Base-by-base conservation (phyloP, 2,888 invertebrate species). In the Muschampia plurimacula region DNA sequence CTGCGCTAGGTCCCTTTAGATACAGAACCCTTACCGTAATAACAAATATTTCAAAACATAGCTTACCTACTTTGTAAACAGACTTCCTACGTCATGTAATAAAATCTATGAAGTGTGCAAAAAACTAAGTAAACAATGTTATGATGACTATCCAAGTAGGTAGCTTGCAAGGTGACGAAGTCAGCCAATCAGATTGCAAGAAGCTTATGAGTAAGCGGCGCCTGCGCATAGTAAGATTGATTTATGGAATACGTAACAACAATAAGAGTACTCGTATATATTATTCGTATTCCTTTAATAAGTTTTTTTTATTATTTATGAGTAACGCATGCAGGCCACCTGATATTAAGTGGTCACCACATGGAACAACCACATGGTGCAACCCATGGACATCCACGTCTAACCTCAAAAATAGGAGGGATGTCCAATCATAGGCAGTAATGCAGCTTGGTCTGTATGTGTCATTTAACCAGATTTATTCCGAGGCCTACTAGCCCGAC, bases 101-200 rank as follows among this genome's bases (percentile, higher is more conserved):
- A 69, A 69, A 63, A 55, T 69, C 39, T 69, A 39, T 63, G 41
- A 69, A 41, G 62, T 69, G 63, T 63, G 62, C 69, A 63, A 69
- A 69, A 63, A 69, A 49, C 44, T 62, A 60, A 62, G 44, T 69
- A 69, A 69, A 69, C 69, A 69, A 69, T 49, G 36, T 7, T 36
- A 36, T 67, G n/a, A 22, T 67, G 28, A 8, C 44, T 36, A 41
- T 49, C 2, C 10, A 36, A 49, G 69, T 69, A 62, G 49, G 60
- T 13, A 12, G 60, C 32, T 32, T 62, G 67, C 62, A 77, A 77
- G 74, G 77, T 73, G 77, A 76, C 74, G 72, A 15, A 22, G 69
- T 62, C 69, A 52, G 70, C 77, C 76, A 77, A 77, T 77, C 71
- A 65, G 67, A 39, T 62, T n/a, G 22, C 9, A 12, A 32, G 13